phyloP scores from a whole-genome alignment of 2,797 vertebrate species.

The Cyprinodon diabolis region DNA sequence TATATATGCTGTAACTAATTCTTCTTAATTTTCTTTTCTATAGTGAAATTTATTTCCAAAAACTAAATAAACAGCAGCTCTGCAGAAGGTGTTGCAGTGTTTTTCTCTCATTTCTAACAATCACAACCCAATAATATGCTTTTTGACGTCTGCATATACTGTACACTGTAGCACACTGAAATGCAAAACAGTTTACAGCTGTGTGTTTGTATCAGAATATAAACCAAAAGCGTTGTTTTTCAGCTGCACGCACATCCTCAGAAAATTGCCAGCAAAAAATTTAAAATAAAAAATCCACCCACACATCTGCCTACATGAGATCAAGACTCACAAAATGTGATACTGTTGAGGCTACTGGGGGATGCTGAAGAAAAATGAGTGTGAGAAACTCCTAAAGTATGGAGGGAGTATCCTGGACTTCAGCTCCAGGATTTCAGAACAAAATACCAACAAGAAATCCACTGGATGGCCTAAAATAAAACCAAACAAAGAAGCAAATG shows the following conservation, averaged over 20 bases:
- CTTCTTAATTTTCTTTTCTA: not conserved
- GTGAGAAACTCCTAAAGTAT: not conserved
- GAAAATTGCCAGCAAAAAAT: constrained; percentile 21
- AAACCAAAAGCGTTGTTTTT: not conserved
- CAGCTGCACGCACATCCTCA: constrained; percentile 16
- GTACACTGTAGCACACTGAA: not conserved
- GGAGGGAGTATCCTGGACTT: not conserved
- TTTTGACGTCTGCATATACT: not conserved
- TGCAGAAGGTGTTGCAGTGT: not conserved
- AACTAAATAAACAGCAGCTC: not conserved
- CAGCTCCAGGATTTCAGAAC: not conserved
- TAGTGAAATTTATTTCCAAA: not conserved
- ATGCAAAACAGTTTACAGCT: constrained; percentile 1
- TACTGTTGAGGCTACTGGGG: constrained; percentile 4
- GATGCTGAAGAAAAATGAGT: not conserved
- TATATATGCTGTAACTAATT: too few species aligned
- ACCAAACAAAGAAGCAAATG: too few species aligned
- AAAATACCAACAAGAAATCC: not conserved
- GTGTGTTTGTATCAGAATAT: not conserved
- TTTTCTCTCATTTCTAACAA: not conserved
- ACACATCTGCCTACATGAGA: constrained; percentile 46
- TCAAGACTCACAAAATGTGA: constrained; percentile 19
- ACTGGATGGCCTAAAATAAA: too few species aligned
- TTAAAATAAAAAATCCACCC: constrained; percentile 13
- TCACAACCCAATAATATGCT: not conserved